Conservation (phyloP, 1,140 invertebrate species). For the Grapholita molesta region DNA sequence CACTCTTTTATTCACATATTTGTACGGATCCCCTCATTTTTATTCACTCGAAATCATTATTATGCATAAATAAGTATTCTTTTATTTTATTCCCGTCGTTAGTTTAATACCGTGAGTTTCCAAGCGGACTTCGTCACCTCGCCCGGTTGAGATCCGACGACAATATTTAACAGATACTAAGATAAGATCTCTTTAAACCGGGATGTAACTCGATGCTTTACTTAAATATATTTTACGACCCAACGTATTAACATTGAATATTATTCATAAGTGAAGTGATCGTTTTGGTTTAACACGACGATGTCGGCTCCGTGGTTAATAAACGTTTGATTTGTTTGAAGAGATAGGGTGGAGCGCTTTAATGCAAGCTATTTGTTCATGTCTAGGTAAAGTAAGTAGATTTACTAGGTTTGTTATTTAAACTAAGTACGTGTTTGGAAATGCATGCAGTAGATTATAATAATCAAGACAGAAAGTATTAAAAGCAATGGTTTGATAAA, state of each 20-base stretch:
- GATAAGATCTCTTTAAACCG: conserved; percentile 63
- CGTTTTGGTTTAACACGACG: conserved; percentile 13
- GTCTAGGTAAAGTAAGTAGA: conserved; percentile 14
- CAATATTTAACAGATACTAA: conserved; percentile 63
- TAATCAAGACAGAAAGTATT: neutral
- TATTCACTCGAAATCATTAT: conserved; percentile 69
- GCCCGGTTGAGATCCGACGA: conserved; percentile 57
- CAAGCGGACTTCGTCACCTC: conserved; percentile 60
- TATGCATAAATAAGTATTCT: conserved; percentile 70
- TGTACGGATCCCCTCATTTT: conserved; percentile 67
- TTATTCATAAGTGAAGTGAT: conserved; percentile 15
- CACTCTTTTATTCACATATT: conserved; percentile 71
- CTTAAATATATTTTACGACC: conserved; percentile 46
- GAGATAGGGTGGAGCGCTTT: conserved; percentile 4
- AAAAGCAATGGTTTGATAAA: conserved; percentile 6
- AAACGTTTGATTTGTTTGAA: conserved; percentile 12
- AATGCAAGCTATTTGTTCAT: conserved; percentile 14
- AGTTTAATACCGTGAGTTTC: conserved; percentile 62
- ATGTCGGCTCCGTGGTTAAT: conserved; percentile 10
- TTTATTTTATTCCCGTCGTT: conserved; percentile 70
- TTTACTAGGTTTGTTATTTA: conserved; percentile 2
- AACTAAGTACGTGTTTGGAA: neutral
- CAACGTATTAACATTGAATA: conserved; percentile 17
- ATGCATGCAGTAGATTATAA: neutral
- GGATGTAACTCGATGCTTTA: conserved; percentile 66